Conservation (phyloP, 2,888 invertebrate species). For the Adelphocoris suturalis region DNA sequence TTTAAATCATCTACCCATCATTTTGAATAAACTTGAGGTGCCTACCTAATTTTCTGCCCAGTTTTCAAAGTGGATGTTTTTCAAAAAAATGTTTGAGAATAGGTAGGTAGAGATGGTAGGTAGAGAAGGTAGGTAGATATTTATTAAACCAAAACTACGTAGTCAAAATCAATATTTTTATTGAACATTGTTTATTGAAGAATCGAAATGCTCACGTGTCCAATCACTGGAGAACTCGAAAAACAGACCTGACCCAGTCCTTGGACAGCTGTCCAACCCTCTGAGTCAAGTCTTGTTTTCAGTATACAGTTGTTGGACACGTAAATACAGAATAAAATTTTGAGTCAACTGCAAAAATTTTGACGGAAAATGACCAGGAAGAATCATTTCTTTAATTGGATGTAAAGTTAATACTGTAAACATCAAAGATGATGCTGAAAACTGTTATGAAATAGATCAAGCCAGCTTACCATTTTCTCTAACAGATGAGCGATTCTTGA, state of each 20-base stretch:
- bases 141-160: not conserved
- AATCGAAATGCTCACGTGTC: not conserved
- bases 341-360: not conserved
- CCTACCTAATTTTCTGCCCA: not conserved
- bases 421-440: not conserved
- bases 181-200: not conserved
- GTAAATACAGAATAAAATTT: not conserved
- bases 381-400: not conserved
- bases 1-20: not conserved
- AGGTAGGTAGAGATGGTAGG: too few relatives aligned
- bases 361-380: slow-evolving; percentile 26
- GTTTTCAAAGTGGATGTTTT: not conserved
- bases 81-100: too few relatives aligned
- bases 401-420: not conserved
- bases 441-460: not conserved
- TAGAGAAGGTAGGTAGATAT: not conserved
- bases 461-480: slow-evolving; percentile 23
- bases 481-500: not conserved
- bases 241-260: not conserved
- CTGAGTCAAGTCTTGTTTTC: not conserved
- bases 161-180: not conserved
- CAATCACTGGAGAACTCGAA: not conserved
- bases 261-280: slow-evolving; percentile 38
- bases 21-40: not conserved
- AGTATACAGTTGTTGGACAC: slow-evolving; percentile 37